Conservation (phyloP, 2,888 invertebrate species). For the Drosophila dives region DNA sequence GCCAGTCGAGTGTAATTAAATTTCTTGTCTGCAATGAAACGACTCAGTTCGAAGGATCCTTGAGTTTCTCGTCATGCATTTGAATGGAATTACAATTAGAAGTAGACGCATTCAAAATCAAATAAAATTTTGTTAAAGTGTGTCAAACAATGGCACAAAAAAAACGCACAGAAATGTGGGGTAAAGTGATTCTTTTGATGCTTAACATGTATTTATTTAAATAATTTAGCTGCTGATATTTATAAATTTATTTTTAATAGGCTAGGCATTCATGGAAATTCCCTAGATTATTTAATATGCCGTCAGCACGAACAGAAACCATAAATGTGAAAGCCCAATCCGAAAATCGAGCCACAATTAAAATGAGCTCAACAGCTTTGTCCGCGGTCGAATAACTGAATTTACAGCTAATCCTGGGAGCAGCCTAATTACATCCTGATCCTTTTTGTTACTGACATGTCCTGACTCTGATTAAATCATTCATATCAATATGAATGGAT, state of each 20-base stretch:
- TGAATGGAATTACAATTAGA: slow-evolving; percentile 18
- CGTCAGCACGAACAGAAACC: slow-evolving; percentile 6
- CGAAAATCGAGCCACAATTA: slow-evolving; percentile 57
- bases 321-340: slow-evolving; percentile 56
- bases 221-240: slow-evolving; percentile 19
- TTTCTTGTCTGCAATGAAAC: slow-evolving; percentile 43
- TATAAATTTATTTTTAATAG: slow-evolving; percentile 3
- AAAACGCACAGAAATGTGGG: too few relatives aligned
- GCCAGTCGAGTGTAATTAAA: slow-evolving; percentile 50
- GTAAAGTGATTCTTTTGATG: slow-evolving; percentile 27
- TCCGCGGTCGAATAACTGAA: slow-evolving; percentile 41
- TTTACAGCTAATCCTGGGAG: slow-evolving; percentile 62
- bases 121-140: slow-evolving; percentile 37
- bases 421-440: slow-evolving; percentile 68
- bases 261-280: slow-evolving; percentile 20
- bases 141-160: slow-evolving; percentile 6
- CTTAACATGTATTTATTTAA: slow-evolving; percentile 23
- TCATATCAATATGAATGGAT: slow-evolving; percentile 37
- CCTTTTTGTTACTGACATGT: slow-evolving; percentile 31
- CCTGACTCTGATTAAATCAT: slow-evolving; percentile 54
- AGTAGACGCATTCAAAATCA: slow-evolving; percentile 32
- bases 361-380: slow-evolving; percentile 65
- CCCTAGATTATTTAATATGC: slow-evolving; percentile 51
- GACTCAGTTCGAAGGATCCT: slow-evolving; percentile 35
- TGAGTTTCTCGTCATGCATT: slow-evolving; percentile 21